A percentile compares a stretch with the other conserved stretches of the same genome.
These are phyloP conservation scores for Morus bassanus DNA, from an alignment of 2,797 vertebrate species.

Conservation along the genomic window DNA sequence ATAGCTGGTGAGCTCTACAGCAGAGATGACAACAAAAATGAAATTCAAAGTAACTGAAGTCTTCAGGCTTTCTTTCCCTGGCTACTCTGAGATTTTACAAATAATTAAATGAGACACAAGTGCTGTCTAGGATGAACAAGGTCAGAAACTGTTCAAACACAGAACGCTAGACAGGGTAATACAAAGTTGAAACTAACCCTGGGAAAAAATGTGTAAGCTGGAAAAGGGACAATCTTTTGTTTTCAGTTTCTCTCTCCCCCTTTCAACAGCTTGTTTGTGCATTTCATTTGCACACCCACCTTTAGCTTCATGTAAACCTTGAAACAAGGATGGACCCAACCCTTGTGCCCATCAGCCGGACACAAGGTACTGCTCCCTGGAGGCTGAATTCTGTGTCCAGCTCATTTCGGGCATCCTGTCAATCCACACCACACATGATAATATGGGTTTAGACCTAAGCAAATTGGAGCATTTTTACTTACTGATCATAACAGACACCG, in stretches of 20 bases:
- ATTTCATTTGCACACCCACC: neutral
- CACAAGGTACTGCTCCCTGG: neutral
- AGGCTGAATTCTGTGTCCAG: neutral
- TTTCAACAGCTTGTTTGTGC: neutral
- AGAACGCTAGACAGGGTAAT: conserved; percentile 5
- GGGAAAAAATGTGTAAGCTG: conserved; percentile 21
- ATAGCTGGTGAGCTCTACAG: neutral
- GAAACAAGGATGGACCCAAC: neutral
- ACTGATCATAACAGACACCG: conserved; percentile 98
- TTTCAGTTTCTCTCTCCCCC: neutral
- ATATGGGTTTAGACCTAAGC: neutral
- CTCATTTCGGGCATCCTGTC: neutral
- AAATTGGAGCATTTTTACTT: conserved; percentile 72
- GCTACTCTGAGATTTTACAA: neutral
- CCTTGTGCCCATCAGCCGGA: neutral
- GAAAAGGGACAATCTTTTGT: neutral
- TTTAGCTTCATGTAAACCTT: neutral
- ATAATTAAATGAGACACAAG: conserved; percentile 42
- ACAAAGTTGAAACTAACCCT: conserved; percentile 1
- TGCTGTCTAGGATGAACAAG: conserved; percentile 29
- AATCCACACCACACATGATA: neutral
- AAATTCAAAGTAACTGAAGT: conserved; percentile 6
- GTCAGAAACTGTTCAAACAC: conserved; percentile 24
- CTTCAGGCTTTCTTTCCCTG: neutral
- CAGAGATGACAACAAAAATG: conserved; percentile 21